Percentiles rank a stretch among this genome's conserved stretches.
Conservation (phyloP, 2,797 vertebrate species). For the Phaenicophaeus curvirostris region DNA sequence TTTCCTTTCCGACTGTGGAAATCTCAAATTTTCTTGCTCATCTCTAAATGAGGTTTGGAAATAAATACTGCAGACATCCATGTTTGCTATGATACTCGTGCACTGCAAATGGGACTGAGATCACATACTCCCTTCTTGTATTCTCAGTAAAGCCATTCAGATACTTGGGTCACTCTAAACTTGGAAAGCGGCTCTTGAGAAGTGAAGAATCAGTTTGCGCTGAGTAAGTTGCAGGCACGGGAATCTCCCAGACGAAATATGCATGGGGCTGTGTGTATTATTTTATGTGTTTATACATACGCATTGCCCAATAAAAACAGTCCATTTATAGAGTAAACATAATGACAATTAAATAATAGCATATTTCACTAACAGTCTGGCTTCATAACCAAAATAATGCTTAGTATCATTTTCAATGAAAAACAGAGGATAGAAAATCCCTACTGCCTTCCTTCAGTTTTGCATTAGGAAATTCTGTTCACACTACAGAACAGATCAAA, state of each 20-base stretch:
- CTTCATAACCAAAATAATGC: neutral
- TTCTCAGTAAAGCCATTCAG: neutral
- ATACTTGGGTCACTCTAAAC: neutral
- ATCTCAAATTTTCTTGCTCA: neutral
- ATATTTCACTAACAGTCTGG: slow-evolving; percentile 36
- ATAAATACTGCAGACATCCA: neutral
- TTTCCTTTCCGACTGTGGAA: neutral
- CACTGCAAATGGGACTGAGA: neutral
- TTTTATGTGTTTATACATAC: slow-evolving; percentile 35
- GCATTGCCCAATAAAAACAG: slow-evolving; percentile 46
- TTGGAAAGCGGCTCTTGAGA: neutral
- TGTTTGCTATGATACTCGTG: neutral
- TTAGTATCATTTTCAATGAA: neutral
- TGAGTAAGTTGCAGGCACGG: slow-evolving; percentile 1
- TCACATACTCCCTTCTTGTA: neutral
- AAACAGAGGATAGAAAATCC: neutral
- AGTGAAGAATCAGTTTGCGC: neutral
- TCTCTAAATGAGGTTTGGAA: neutral
- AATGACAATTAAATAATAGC: slow-evolving; percentile 37
- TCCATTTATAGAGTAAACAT: slow-evolving; percentile 31
- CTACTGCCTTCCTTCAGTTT: neutral
- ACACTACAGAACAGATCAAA: neutral
- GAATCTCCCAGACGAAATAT: slow-evolving; percentile 46
- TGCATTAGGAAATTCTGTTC: slow-evolving; percentile 12
- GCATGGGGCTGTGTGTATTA: neutral